Conservation (phyloP, 1,140 invertebrate genomes). For the Calliphora vicina region DNA sequence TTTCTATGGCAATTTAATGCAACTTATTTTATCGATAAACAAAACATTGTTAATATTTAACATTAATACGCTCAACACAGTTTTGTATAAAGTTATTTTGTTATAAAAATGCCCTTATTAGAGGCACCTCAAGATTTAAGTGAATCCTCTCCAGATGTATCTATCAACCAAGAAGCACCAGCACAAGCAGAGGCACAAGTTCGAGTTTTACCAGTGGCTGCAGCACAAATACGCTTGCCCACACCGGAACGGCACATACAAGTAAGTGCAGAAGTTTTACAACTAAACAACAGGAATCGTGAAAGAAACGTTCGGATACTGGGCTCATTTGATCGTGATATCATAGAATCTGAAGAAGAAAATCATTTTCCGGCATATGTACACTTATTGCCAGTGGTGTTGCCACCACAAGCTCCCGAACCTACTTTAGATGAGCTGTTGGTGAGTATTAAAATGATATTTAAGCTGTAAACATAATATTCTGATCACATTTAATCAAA, state of each 20-base stretch:
- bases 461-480: conserved; percentile 14
- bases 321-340: conserved; percentile 54
- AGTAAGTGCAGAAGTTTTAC: neutral
- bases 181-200: neutral
- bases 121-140: conserved; percentile 53
- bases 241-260: conserved; percentile 41
- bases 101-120: conserved; percentile 49
- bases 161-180: conserved; percentile 46
- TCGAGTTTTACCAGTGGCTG: conserved; percentile 47
- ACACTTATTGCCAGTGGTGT: conserved; percentile 65
- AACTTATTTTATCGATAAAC: neutral
- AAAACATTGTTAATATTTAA: neutral
- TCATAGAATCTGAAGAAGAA: conserved; percentile 49
- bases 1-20: neutral
- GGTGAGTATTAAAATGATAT: conserved; percentile 61
- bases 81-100: neutral
- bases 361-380: conserved; percentile 56
- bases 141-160: conserved; percentile 54
- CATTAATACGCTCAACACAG: neutral
- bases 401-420: conserved; percentile 66
- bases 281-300: conserved; percentile 38
- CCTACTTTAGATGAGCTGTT: conserved; percentile 68
- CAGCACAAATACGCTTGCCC: conserved; percentile 49
- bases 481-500: conserved; percentile 31
- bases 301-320: conserved; percentile 44